A percentile compares a stretch with the other conserved stretches of the same genome.
phyloP scores from a whole-genome alignment of 2,113 vertebrate genomes.

The Merops nubicus region DNA sequence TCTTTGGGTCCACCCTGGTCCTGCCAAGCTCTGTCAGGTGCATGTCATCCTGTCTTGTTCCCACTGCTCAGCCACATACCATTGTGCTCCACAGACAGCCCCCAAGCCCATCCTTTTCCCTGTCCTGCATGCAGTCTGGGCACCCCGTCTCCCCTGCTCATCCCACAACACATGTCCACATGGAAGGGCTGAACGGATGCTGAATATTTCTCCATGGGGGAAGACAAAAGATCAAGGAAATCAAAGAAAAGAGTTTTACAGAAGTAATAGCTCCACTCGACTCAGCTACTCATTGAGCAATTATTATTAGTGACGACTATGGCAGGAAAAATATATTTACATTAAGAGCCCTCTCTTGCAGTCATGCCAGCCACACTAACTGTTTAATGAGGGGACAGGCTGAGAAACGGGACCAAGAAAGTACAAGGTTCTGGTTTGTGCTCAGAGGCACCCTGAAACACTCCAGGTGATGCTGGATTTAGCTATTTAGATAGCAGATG shows the following conservation, averaged over 20 bases:
- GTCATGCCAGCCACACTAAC: neutral
- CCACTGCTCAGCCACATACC: neutral
- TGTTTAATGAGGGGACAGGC: neutral
- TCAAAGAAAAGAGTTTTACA: neutral
- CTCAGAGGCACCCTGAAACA: neutral
- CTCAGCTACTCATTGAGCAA: neutral
- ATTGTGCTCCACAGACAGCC: neutral
- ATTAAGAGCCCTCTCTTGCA: neutral
- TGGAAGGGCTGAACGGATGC: neutral
- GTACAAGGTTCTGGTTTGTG: neutral
- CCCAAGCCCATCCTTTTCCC: neutral
- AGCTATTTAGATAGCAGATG: neutral
- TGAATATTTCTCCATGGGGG: neutral
- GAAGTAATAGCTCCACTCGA: neutral
- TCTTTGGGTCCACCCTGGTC: neutral
- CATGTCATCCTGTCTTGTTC: neutral
- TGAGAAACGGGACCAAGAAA: neutral
- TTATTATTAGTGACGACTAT: neutral
- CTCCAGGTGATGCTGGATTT: neutral
- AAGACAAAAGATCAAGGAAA: neutral
- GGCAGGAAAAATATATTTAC: neutral
- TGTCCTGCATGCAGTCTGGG: neutral
- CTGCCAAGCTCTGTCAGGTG: neutral
- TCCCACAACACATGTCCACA: accelerated
- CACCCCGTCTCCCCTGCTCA: neutral